phyloP scores from a whole-genome alignment of 2,797 vertebrate genomes.

The Micrastur ruficollis region DNA sequence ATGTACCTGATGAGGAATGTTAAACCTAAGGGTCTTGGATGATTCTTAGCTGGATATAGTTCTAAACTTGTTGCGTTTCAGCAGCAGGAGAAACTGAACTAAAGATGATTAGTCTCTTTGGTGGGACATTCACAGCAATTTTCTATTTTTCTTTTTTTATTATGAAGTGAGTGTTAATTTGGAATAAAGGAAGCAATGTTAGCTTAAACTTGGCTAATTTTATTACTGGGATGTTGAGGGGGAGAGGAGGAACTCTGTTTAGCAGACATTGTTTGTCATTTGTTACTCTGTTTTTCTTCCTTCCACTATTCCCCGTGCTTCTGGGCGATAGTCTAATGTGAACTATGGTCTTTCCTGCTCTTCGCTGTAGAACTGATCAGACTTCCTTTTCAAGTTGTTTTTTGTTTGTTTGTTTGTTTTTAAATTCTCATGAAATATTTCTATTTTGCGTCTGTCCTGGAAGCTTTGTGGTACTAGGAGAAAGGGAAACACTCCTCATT shows the following conservation, averaged over 20 bases:
- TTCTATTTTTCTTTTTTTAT: background rate
- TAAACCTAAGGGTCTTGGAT: background rate
- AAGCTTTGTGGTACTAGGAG: background rate
- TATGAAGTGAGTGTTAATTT: background rate
- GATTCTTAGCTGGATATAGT: background rate
- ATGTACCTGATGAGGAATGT: background rate
- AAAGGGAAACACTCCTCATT: background rate
- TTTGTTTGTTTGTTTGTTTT: background rate
- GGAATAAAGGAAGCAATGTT: background rate
- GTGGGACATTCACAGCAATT: background rate
- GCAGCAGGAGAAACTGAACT: background rate
- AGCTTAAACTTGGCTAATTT: background rate
- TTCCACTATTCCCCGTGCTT: background rate
- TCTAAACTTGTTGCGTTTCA: background rate
- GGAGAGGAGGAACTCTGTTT: background rate
- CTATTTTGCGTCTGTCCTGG: background rate
- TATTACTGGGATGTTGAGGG: background rate
- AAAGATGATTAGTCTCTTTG: background rate
- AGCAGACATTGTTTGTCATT: background rate
- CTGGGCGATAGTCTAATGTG: background rate
- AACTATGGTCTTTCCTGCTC: background rate
- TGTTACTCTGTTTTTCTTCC: background rate
- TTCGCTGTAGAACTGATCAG: background rate
- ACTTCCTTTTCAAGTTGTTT: background rate
- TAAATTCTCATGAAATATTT: background rate